Base-by-base conservation (phyloP, 2,888 invertebrate genomes). In the Aphidoletes aphidimyza region DNA sequence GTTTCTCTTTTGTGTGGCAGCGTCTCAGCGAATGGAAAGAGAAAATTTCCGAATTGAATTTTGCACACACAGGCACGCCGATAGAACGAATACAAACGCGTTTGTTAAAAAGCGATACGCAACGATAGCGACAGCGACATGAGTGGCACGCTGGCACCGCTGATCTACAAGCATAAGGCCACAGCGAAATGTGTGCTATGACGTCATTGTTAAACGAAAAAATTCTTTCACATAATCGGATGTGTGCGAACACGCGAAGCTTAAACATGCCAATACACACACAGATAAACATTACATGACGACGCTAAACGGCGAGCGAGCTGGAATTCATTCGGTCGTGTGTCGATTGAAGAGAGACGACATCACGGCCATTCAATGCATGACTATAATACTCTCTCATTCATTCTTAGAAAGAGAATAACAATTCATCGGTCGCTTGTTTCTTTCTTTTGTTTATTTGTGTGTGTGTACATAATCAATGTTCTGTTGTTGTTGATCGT, bases 401-500 rank as follows among this genome's bases (percentile, higher is more conserved):
- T 69, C 69, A 69, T 30, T 9, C 69, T 34, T 34, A 69, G 69
- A 69, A 69, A 69, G 69, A 69, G 69, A 69, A 34, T 30, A 34
- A 54, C 69, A 34, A 19, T 47, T 47, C 19, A 9, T 47, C 17
- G 47, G 47, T 47, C 17, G 47, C 47, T 47, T n/a, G 17, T 9
- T 19, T 47, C 17, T 47, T 9, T 47, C 6, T 47, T 2, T 54
- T 11, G 3, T 54, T 26, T 30, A 1, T 69, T 69, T 69, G 26
- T 30, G 26, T 69, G 30, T 69, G n/a, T n/a, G n/a, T n/a, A n/a
- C n/a, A n/a, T n/a, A 69, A 22, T 69, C 69, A 30, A 69, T 30
- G 69, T 69, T 69, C 69, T 69, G 69, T 69, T 69, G n/a, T 69
- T 69, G 69, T 69, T 69, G 69, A 34, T 69, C 34, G n/a, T 34